A percentile compares a stretch with the other conserved stretches of the same genome.
Evolutionary conservation across 2,888 invertebrate species (phyloP).

Genomic region (Hypena proboscidalis): DNA sequence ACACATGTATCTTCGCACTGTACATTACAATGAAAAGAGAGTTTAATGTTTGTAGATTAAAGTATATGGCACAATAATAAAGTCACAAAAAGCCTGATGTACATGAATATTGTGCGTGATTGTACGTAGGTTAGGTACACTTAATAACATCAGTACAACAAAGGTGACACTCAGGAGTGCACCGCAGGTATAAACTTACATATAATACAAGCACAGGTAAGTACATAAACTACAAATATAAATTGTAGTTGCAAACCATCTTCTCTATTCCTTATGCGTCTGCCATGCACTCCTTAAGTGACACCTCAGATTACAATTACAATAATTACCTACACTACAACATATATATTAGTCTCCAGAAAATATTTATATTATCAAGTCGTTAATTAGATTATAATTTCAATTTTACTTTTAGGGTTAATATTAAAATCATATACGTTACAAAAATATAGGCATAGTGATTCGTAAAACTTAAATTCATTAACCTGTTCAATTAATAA

Average conservation of each 20-base stretch:
- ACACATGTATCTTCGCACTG: too few species aligned
- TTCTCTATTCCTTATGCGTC: not conserved
- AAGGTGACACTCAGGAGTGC: conserved; percentile 1
- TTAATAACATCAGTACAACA: not conserved
- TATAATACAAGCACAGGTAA: not conserved
- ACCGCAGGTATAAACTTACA: not conserved
- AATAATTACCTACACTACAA: not conserved
- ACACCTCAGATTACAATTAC: not conserved
- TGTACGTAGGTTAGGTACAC: too few species aligned
- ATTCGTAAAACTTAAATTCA: not conserved
- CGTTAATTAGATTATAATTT: conserved; percentile 3
- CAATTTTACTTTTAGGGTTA: conserved; percentile 2
- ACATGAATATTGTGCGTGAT: conserved; percentile 6
- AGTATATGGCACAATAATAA: too few species aligned
- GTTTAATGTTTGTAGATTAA: too few species aligned
- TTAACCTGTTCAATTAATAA: too few species aligned
- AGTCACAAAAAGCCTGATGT: conserved; percentile 1
- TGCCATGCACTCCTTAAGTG: not conserved
- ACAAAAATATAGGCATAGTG: conserved; percentile 12
- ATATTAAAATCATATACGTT: conserved; percentile 2
- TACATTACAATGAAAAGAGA: too few species aligned
- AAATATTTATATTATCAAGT: not conserved
- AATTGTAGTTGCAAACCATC: not conserved
- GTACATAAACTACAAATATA: not conserved
- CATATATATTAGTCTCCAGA: not conserved